Evolutionary conservation across 1,140 invertebrate genomes (phyloP).

Genomic region (Cyclina sinensis): DNA sequence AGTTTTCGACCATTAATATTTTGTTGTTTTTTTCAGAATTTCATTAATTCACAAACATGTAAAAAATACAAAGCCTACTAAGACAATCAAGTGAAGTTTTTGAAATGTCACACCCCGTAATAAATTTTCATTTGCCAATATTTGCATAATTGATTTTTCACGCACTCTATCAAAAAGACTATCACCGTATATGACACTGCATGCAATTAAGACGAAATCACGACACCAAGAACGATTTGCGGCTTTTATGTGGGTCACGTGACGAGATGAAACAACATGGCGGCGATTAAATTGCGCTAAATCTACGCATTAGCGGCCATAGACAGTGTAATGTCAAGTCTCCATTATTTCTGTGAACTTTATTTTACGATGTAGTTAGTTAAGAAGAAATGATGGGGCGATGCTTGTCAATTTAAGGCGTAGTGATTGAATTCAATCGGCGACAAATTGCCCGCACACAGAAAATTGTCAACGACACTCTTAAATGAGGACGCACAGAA

Average conservation of each 20-base stretch:
- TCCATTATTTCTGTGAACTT: constrained; percentile 65
- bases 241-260: constrained; percentile 53
- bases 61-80: background rate
- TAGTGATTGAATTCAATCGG: constrained; percentile 65
- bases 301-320: constrained; percentile 44
- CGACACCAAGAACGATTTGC: constrained; percentile 56
- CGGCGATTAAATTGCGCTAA: constrained; percentile 59
- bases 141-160: constrained; percentile 57
- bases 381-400: constrained; percentile 55
- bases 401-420: constrained; percentile 61
- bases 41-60: constrained; percentile 33
- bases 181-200: constrained; percentile 55
- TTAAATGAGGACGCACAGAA: constrained; percentile 46
- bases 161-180: constrained; percentile 46
- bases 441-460: constrained; percentile 67
- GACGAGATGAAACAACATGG: constrained; percentile 54
- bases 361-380: constrained; percentile 69
- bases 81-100: background rate
- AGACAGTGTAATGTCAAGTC: constrained; percentile 56
- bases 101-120: constrained; percentile 29
- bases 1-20: no score
- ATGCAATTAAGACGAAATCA: constrained; percentile 58
- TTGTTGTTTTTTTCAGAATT: background rate
- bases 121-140: constrained; percentile 60
- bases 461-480: constrained; percentile 61